Evolutionary conservation across 1,140 invertebrate genomes (phyloP), one percentile per base, ranked within the genome.

Genomic region (Drosophila watanabei): DNA sequence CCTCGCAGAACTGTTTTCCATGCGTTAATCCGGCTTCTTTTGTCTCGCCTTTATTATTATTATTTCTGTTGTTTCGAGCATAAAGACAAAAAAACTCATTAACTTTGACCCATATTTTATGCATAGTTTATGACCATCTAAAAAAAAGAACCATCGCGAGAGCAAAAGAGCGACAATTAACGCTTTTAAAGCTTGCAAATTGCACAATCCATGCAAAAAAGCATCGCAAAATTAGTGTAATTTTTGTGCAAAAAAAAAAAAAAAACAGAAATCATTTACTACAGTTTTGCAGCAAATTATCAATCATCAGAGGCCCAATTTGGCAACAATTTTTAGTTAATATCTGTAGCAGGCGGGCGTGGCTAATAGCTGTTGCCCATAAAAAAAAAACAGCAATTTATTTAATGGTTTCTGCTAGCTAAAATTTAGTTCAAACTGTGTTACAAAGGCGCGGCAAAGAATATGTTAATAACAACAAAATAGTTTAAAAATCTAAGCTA

Each of bases 41-140:
- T 63, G 58, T 79, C 20, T 79, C 20, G 63, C 20, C 62, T 71
- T 63, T 24, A 2, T 24, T 24, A 24, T 24, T 43, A 24, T 63
- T 58, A 43, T 59, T 68, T 59, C 49, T 70, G 58, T 60, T 59
- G 32, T 54, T 77, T 80, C 63, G 46, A 28, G 54, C 51, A 57
- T 35, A 52, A 76, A 76, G 37, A 57, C 1, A 24, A 24, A 24
- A 24, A 24, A 80, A 64, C 65, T 76, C 81, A 84, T 84, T 84
- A 84, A 68, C 66, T 84, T 69, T 80, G 77, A 77, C 76, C 77
- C 45, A 84, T 80, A 70, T 82, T 82, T n/a, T 81, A 35, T 58
- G 45, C 41, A 56, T 61, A 78, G 41, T 75, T 82, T 66, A 65
- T 52, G 39, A 46, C 20, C 69, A 75, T 41, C 41, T 8, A 35